Evolutionary conservation across 2,797 vertebrate species (phyloP).

Genomic region (Dermochelys coriacea): DNA sequence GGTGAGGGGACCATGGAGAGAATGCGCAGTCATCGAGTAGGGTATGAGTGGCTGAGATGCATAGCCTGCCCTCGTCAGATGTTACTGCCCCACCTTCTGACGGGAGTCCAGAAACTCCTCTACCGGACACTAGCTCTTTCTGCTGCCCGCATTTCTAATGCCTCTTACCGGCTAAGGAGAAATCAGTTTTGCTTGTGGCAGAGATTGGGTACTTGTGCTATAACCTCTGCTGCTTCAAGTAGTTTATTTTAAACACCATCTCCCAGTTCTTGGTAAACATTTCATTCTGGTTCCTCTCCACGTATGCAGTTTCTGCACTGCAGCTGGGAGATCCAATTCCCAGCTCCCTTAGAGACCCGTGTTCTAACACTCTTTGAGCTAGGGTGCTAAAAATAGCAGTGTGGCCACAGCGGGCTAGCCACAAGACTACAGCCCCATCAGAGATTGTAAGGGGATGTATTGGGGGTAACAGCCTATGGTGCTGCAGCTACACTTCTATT

Average conservation of each 20-base stretch:
- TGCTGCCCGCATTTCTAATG: background rate
- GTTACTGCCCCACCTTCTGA: background rate
- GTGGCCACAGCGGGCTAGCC: too few species aligned
- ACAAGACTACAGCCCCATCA: too few species aligned
- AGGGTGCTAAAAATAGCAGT: too few species aligned
- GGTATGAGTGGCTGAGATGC: background rate
- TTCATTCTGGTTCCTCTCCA: rapidly evolving
- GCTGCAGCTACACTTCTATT: too few species aligned
- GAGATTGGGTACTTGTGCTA: background rate
- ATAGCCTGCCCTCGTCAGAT: background rate
- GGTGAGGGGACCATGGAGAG: background rate
- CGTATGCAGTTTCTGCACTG: rapidly evolving
- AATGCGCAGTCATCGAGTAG: background rate
- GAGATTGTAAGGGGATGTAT: too few species aligned
- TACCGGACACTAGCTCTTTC: background rate
- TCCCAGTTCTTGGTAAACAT: background rate
- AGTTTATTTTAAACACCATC: background rate
- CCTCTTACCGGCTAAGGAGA: background rate
- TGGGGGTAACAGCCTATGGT: too few species aligned
- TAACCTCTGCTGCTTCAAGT: background rate
- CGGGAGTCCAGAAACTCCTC: background rate
- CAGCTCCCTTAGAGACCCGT: too few species aligned
- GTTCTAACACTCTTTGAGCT: too few species aligned
- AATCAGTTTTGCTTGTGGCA: background rate
- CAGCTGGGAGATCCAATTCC: too few species aligned